Evolutionary conservation across 2,797 vertebrate species (phyloP), one percentile per base, ranked within the genome.

Genomic region (Pteronotus mesoamericanus): DNA sequence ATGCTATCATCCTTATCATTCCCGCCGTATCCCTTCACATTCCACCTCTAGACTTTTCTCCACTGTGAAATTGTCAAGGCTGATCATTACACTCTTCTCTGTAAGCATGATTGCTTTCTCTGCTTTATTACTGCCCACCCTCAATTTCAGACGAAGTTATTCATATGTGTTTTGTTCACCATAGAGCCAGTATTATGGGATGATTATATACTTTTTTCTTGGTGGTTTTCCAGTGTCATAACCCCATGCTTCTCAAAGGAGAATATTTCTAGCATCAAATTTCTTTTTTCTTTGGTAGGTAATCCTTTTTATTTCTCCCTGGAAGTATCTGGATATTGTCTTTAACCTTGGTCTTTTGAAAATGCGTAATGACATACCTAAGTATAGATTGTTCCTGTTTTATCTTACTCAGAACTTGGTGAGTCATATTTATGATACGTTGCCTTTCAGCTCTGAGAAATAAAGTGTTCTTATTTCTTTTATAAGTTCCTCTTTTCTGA

Each of bases 321-420:
- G 51, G 29, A 94, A 83, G 55, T 88, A 72, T 78, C 57, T 87
- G 32, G 53, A 71, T 87, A 85, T 89, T 87, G 26, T 84, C 34
- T 80, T 86, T 74, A 93, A 69, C 19, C 6, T 72, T 80, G 61
- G 46, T 71, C 44, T 71, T 91, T 89, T 85, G 84, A 92, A 96
- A 87, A 64, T 51, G 29, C 7, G 57, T 32, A 89, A 12, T 71
- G 51, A 59, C 1, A 32, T 75, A 69, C 19, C 1, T 77, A 75
- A 57, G 46, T 42, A 6, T 48, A 72, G 42, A 14, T 51, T 11
- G 80, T 48, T 86, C 16, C 46, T 66, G 34, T 93, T 89, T 86
- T n/a, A 61, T 68, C 22, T 86, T 79, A 57, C 29, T 88, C 5
- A 57, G 72, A 46, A 85, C 51, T 80, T 68, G 44, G 34, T 57